phyloP scores from a whole-genome alignment of 1,140 invertebrate genomes.

The Lepidostoma basale region DNA sequence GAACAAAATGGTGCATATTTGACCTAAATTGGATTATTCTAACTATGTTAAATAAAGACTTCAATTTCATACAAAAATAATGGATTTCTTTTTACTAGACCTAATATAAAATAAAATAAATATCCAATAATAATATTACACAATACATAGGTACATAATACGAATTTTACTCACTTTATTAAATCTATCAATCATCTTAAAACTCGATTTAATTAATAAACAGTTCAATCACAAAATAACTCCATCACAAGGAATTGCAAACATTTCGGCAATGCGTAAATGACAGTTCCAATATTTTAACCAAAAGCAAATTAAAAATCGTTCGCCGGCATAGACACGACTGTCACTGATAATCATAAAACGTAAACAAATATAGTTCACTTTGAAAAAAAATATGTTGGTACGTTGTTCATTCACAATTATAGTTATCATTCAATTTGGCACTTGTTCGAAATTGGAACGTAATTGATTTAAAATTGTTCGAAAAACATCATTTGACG shows the following conservation, averaged over 20 bases:
- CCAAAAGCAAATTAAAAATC: not conserved
- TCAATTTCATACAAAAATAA: too few relatives aligned
- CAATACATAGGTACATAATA: too few relatives aligned
- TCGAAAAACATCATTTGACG: too few relatives aligned
- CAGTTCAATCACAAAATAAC: not conserved
- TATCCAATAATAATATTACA: too few relatives aligned
- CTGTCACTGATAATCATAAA: not conserved
- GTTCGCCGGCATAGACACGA: not conserved
- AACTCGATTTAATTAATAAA: not conserved
- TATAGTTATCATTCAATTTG: not conserved
- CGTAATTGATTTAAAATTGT: not conserved
- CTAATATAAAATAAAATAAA: too few relatives aligned
- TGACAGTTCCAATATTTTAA: not conserved
- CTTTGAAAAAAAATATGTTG: not conserved
- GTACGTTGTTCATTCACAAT: too few relatives aligned
- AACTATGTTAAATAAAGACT: too few relatives aligned
- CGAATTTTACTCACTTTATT: not conserved
- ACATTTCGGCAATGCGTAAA: too few relatives aligned
- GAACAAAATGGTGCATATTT: too few relatives aligned
- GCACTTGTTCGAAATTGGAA: not conserved
- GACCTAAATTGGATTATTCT: too few relatives aligned
- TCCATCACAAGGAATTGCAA: not conserved
- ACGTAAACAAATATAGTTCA: not conserved
- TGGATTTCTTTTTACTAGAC: too few relatives aligned
- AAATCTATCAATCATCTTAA: constrained; percentile 6